Conservation (phyloP, 23 tunicate genomes). For the Halocynthia aurantium region DNA sequence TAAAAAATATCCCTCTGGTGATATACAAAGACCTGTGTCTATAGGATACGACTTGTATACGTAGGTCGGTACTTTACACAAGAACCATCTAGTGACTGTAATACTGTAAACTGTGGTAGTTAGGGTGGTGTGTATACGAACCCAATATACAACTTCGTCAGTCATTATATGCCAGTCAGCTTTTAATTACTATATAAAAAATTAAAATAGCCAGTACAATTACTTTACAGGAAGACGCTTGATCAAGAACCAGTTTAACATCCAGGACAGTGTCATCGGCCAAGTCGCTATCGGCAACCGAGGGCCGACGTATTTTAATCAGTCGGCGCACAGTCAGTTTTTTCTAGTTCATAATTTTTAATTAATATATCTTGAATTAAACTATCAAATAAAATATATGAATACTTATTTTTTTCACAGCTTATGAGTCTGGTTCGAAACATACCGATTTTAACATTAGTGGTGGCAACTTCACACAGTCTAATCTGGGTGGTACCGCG, state of each 20-base stretch:
- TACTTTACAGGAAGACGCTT: too few species aligned
- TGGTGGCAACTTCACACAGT: constrained; percentile 31
- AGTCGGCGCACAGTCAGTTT: constrained; percentile 6
- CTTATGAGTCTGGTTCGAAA: constrained; percentile 16
- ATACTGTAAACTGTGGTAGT: not conserved
- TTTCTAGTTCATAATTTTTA: not conserved
- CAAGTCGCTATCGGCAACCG: constrained; percentile 16
- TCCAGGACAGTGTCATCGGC: not conserved
- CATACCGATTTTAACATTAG: constrained; percentile 8
- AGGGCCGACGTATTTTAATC: constrained; percentile 4
- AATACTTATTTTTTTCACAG: constrained; percentile 6
- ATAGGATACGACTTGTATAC: too few species aligned
- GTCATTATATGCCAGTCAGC: not conserved
- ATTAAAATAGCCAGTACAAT: too few species aligned
- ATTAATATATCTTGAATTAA: not conserved
- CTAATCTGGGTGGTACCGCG: constrained; percentile 35
- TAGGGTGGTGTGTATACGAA: not conserved
- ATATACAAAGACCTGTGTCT: too few species aligned
- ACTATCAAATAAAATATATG: not conserved
- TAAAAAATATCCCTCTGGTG: too few species aligned
- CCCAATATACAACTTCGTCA: not conserved
- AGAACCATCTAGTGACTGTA: too few species aligned
- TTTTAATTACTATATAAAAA: not conserved
- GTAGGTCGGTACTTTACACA: too few species aligned
- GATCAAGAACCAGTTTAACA: constrained; percentile 23